Percentiles rank a stretch among this genome's conserved stretches.
Evolutionary conservation across 2,113 vertebrate species (phyloP).

Genomic region (Sialia sialis): DNA sequence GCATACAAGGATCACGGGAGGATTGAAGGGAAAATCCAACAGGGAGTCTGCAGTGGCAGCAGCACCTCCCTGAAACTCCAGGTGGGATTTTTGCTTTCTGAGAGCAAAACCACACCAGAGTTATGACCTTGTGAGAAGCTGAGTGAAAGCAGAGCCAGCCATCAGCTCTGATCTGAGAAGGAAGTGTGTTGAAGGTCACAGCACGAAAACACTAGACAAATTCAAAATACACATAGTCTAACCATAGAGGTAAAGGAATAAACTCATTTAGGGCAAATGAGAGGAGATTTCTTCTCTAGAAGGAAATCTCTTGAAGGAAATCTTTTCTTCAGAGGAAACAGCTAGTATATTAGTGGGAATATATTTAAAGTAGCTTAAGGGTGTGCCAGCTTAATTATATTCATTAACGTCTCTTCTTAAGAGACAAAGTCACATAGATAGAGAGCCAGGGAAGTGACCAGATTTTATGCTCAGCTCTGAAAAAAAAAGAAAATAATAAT

Average conservation of each 20-base stretch:
- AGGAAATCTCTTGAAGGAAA: neutral
- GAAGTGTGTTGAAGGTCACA: neutral
- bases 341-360: neutral
- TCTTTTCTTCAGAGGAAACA: neutral
- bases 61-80: neutral
- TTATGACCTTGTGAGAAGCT: neutral
- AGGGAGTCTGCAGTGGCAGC: neutral
- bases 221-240: neutral
- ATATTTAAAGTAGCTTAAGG: neutral
- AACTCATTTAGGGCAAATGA: neutral
- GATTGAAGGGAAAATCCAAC: neutral
- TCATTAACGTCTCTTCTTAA: neutral
- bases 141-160: neutral
- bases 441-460: neutral
- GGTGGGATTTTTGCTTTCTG: neutral
- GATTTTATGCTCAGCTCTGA: neutral
- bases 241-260: neutral
- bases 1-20: neutral
- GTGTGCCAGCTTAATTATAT: neutral
- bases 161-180: neutral
- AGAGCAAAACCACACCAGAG: neutral
- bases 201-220: neutral
- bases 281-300: neutral
- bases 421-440: neutral
- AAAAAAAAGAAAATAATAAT: neutral